A percentile compares a stretch with the other conserved stretches of the same genome.
Conservation (phyloP, 2,113 vertebrate species). For the Rana temporaria region DNA sequence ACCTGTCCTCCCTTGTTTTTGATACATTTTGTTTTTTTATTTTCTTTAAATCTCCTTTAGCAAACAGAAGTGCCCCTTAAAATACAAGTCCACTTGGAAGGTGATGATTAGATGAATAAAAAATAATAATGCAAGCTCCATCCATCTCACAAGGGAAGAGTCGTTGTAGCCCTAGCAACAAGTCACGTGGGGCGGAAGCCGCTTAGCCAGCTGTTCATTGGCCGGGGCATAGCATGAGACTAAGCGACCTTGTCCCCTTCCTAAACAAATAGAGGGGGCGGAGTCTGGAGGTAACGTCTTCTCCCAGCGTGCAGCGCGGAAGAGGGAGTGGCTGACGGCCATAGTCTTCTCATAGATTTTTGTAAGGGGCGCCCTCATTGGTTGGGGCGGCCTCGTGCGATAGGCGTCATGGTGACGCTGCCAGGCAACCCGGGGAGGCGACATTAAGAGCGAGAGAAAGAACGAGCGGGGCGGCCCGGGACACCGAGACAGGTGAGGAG, state of each 20-base stretch:
- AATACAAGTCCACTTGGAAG: too few relatives aligned
- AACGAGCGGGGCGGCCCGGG: too few relatives aligned
- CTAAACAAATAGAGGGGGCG: slow-evolving; percentile 20
- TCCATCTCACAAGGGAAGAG: not conserved
- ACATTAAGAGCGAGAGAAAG: slow-evolving; percentile 20
- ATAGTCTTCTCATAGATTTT: not conserved
- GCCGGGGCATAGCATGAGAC: not conserved
- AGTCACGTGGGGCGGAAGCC: not conserved
- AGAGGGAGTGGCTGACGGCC: not conserved
- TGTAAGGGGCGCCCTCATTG: not conserved
- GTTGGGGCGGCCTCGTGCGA: slow-evolving; percentile 30
- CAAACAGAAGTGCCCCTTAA: too few relatives aligned
- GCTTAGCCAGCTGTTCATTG: not conserved
- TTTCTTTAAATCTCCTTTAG: too few relatives aligned
- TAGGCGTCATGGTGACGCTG: slow-evolving; percentile 37
- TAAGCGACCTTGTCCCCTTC: not conserved
- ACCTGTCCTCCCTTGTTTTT: too few relatives aligned
- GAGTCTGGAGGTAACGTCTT: not conserved
- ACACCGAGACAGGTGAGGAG: too few relatives aligned
- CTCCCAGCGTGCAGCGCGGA: slow-evolving; percentile 2
- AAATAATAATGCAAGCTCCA: too few relatives aligned
- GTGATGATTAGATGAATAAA: too few relatives aligned
- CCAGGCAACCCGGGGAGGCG: slow-evolving; percentile 50
- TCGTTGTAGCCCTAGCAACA: slow-evolving; percentile 5
- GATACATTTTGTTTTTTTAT: too few relatives aligned